Conservation (phyloP, 2,797 vertebrate genomes). For the Hydrolagus colliei region DNA sequence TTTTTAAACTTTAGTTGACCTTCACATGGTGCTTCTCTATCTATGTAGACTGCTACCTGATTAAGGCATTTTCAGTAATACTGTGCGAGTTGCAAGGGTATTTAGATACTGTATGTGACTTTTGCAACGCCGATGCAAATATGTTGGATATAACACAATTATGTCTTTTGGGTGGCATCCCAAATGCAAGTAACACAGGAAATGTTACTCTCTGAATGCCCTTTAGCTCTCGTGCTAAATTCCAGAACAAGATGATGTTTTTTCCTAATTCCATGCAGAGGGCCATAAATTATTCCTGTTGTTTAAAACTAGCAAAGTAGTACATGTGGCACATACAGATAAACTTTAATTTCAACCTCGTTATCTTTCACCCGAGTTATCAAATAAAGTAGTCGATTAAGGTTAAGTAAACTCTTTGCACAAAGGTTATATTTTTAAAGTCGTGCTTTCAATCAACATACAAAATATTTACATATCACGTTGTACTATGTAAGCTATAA, state of each 20-base stretch:
- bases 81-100: background rate
- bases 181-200: background rate
- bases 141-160: background rate
- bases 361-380: too few species aligned
- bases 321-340: background rate
- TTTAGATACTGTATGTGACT: background rate
- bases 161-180: background rate
- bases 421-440: too few species aligned
- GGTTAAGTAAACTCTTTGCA: too few species aligned
- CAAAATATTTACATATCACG: too few species aligned
- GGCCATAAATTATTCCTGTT: conserved; percentile 10
- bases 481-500: too few species aligned
- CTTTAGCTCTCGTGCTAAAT: background rate
- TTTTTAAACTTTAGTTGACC: background rate
- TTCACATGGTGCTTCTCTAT: background rate
- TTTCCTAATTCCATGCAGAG: background rate
- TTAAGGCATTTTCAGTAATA: background rate
- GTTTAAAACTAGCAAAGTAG: background rate
- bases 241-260: conserved; percentile 18
- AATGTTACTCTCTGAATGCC: background rate
- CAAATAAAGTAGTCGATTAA: too few species aligned
- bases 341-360: background rate
- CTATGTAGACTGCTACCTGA: background rate
- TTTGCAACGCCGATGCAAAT: background rate
- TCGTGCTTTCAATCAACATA: too few species aligned